These are phyloP conservation scores for Cheiracanthium punctorium DNA, from an alignment of 2,888 invertebrate genomes.

Conservation along the genomic window DNA sequence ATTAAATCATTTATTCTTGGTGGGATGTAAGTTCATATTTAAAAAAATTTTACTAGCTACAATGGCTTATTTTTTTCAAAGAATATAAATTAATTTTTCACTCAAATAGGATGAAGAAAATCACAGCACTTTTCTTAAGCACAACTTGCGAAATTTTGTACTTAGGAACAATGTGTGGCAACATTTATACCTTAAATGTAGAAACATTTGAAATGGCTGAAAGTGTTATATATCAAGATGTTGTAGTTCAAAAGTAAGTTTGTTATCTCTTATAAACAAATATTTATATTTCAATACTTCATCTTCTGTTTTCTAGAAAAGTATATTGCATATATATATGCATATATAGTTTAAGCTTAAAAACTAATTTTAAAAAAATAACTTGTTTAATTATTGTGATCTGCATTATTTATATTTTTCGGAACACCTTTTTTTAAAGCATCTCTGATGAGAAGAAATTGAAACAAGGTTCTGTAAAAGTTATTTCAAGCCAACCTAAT, in stretches of 20 bases:
- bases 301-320: no score
- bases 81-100: neutral
- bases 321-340: no score
- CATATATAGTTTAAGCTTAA: no score
- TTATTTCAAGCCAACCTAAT: constrained; percentile 90
- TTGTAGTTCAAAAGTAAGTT: constrained; percentile 94
- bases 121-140: constrained; percentile 91
- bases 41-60: no score
- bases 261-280: no score
- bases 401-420: neutral
- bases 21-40: constrained; percentile 78
- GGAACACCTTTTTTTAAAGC: constrained; percentile 77
- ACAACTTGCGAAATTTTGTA: constrained; percentile 86
- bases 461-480: constrained; percentile 96
- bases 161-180: constrained; percentile 96
- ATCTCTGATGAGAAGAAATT: constrained; percentile 95
- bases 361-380: neutral
- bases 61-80: neutral
- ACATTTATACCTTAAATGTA: constrained; percentile 91
- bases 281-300: no score
- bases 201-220: constrained; percentile 88
- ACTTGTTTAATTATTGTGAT: neutral
- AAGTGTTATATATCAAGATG: constrained; percentile 95
- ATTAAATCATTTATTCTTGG: constrained; percentile 86
- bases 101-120: constrained; percentile 84